Percentiles rank a stretch among this genome's conserved stretches.
These are phyloP conservation scores for Halictus ligatus DNA, from an alignment of 2,888 invertebrate species.

Conservation along the genomic window DNA sequence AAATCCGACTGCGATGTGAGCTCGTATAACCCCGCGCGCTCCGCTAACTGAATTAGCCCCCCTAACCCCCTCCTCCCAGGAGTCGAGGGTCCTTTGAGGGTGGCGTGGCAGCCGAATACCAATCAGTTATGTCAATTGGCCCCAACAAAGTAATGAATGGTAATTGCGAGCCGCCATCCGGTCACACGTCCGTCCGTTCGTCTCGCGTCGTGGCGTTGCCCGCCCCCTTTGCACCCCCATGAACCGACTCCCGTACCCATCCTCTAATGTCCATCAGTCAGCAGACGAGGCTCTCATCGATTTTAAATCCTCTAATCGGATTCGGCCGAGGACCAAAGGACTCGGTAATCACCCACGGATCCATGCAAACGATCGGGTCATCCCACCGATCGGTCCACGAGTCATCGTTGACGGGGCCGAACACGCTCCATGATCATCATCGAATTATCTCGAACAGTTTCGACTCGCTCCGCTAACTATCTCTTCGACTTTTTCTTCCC, in stretches of 20 bases:
- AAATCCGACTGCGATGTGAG: slow-evolving; percentile 16
- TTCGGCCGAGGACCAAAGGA: slow-evolving; percentile 44
- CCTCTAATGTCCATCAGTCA: slow-evolving; percentile 32
- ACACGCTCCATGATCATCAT: background rate
- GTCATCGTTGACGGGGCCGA: background rate
- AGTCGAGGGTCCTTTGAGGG: slow-evolving; percentile 75
- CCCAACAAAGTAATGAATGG: slow-evolving; percentile 82
- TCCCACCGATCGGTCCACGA: background rate
- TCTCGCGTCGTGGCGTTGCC: slow-evolving; percentile 40
- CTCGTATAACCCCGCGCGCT: slow-evolving; percentile 53
- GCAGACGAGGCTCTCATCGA: slow-evolving; percentile 57
- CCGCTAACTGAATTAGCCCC: background rate
- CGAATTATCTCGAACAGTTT: background rate
- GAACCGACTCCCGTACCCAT: slow-evolving; percentile 2
- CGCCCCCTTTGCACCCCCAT: slow-evolving; percentile 16
- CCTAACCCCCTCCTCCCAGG: slow-evolving; percentile 47
- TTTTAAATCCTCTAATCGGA: slow-evolving; percentile 72
- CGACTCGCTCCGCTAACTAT: background rate
- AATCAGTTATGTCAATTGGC: slow-evolving; percentile 83
- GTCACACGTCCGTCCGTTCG: slow-evolving; percentile 57
- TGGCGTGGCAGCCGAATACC: slow-evolving; percentile 78
- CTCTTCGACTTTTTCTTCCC: background rate
- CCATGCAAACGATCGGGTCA: slow-evolving; percentile 30
- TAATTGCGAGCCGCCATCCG: slow-evolving; percentile 76
- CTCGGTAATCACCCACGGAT: slow-evolving; percentile 46